Evolutionary conservation across 2,113 vertebrate species (phyloP), one percentile per base, ranked within the genome.

Genomic region (Cygnus atratus): DNA sequence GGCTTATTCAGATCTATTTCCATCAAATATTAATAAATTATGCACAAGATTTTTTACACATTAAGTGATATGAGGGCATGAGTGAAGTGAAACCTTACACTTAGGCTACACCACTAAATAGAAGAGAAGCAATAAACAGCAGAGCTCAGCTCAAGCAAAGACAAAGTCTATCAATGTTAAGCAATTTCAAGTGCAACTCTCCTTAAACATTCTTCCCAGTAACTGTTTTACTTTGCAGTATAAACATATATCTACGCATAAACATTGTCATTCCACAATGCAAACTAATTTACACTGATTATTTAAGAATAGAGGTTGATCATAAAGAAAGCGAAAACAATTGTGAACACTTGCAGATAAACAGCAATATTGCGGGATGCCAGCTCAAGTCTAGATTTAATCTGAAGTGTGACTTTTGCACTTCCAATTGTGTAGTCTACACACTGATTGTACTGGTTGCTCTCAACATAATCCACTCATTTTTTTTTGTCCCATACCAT

Each of bases 121-220:
- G 70, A 76, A 92, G 14, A 9, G 6, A 92, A 91, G 18, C 46
- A 55, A 41, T 75, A n/a, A 78, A 78, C 75, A 24, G 4, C 35
- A 44, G 43, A 79, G 41, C 10, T 78, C 24, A 65, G 37, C 26
- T 82, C 37, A 75, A 0, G 0, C 0, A 0, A 74, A 71, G 50
- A 39, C 41, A 10, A 84, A 73, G 28, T 52, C 52, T 55, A 41
- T 72, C 10, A 22, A 29, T 5, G 16, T 55, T 31, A 58, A 78
- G 43, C 31, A 55, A 44, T 87, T 75, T 79, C 62, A 68, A 28
- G 75, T 85, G 31, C 79, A 79, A 68, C 33, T 15, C 8, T 54
- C 55, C 31, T 57, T 31, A 75, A 68, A 78, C 33, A 65, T 31
- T 43, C 6, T 41, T 58, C 26, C 67, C n/a, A 6, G 1, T 14